Evolutionary conservation across 2,888 invertebrate genomes (phyloP).

Genomic region (Agrotis ipsilon): DNA sequence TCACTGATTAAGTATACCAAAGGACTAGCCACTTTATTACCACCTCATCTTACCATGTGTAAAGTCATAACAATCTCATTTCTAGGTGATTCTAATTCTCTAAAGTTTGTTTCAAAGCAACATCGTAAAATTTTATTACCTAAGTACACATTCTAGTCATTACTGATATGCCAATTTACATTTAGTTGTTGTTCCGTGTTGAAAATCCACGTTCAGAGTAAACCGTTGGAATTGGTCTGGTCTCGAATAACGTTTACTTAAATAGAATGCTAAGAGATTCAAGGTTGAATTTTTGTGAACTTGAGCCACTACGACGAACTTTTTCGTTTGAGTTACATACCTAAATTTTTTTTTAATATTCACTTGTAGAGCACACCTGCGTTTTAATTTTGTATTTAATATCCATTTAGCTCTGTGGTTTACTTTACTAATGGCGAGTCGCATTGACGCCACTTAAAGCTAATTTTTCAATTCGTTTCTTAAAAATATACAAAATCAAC

Average conservation of each 20-base stretch:
- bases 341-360: not conserved
- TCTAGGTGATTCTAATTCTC: no score
- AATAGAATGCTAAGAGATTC: conserved; percentile 58
- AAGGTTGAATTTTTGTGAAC: conserved; percentile 48
- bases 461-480: no score
- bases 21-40: no score
- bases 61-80: no score
- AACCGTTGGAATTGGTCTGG: conserved; percentile 38
- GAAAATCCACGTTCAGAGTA: conserved; percentile 14
- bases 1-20: no score
- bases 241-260: conserved; percentile 54
- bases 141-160: not conserved
- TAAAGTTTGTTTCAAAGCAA: not conserved
- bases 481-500: no score
- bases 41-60: no score
- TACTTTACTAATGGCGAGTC: not conserved
- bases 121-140: not conserved
- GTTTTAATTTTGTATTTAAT: no score
- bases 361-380: no score
- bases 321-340: not conserved
- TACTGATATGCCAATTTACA: not conserved
- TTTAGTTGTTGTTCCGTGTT: conserved; percentile 27
- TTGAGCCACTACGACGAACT: conserved; percentile 8
- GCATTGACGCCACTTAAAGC: no score
- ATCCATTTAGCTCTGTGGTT: not conserved